Conservation (phyloP, 2,888 invertebrate genomes). For the Anodontia alba region DNA sequence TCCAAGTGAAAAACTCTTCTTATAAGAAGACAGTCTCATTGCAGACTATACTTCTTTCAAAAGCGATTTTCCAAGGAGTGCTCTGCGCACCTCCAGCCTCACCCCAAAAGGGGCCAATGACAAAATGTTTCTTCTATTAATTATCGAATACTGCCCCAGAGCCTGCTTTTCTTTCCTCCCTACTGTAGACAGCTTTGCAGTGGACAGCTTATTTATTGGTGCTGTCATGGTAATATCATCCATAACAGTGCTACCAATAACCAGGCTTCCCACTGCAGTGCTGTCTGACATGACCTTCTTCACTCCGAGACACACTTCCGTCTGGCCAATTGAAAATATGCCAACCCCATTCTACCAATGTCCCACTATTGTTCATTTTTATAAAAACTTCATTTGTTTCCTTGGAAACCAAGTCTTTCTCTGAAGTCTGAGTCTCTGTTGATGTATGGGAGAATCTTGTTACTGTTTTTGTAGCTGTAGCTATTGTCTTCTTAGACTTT, state of each 20-base stretch:
- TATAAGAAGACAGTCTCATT: neutral
- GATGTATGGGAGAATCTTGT: too few species aligned
- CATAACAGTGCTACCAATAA: neutral
- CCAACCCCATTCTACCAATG: too few species aligned
- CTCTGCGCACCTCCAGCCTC: neutral
- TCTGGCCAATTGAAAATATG: neutral
- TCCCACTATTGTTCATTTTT: constrained; percentile 3
- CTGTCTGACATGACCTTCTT: neutral
- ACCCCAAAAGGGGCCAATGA: neutral
- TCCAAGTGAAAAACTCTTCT: neutral
- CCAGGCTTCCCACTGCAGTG: neutral
- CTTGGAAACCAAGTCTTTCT: too few species aligned
- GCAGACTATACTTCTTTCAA: neutral
- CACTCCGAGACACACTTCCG: neutral
- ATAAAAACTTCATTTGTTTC: neutral
- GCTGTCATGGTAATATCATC: neutral
- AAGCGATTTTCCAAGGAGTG: neutral
- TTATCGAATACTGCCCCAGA: neutral
- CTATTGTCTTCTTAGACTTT: too few species aligned
- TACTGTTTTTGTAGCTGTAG: too few species aligned
- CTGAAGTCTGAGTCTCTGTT: too few species aligned
- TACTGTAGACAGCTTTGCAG: neutral
- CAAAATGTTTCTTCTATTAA: neutral
- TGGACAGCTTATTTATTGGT: neutral
- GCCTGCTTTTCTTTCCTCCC: neutral